Evolutionary conservation across 2,888 invertebrate species (phyloP), one percentile per base, ranked within the genome.

Genomic region (Nemurella pictetii): DNA sequence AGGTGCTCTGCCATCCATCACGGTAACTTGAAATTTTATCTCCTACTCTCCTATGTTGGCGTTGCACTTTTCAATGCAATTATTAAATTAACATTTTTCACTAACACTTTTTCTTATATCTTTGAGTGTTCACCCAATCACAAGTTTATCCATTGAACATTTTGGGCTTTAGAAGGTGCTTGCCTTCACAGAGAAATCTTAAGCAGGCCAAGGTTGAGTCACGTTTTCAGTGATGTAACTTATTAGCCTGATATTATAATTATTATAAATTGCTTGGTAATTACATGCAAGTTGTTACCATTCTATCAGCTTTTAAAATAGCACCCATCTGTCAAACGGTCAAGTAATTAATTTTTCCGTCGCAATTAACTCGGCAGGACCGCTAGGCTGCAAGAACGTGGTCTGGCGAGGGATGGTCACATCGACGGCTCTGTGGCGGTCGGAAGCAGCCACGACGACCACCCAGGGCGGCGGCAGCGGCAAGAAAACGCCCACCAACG

Each of bases 11-110:
- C 77, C n/a, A 25, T 86, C 25, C 86, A 86, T 28, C 86, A 86
- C 86, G 87, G 87, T 87, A 30, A 85, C 86, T 84, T 7, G 20
- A 73, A 27, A n/a, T n/a, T n/a, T n/a, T n/a, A n/a, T n/a, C n/a
- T n/a, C n/a, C n/a, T n/a, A n/a, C n/a, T n/a, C n/a, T n/a, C n/a
- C n/a, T n/a, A n/a, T n/a, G n/a, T n/a, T n/a, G n/a, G n/a, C n/a
- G n/a, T n/a, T n/a, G n/a, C n/a, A n/a, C n/a, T n/a, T n/a, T n/a
- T n/a, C n/a, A n/a, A n/a, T n/a, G n/a, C n/a, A n/a, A n/a, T n/a
- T n/a, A n/a, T n/a, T n/a, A n/a, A n/a, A n/a, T n/a, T n/a, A n/a
- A n/a, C n/a, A n/a, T n/a, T n/a, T n/a, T n/a, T n/a, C n/a, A n/a
- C n/a, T n/a, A n/a, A n/a, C n/a, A n/a, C n/a, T n/a, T n/a, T n/a